Conservation (phyloP, 2,888 invertebrate species). For the Thumatha senex region DNA sequence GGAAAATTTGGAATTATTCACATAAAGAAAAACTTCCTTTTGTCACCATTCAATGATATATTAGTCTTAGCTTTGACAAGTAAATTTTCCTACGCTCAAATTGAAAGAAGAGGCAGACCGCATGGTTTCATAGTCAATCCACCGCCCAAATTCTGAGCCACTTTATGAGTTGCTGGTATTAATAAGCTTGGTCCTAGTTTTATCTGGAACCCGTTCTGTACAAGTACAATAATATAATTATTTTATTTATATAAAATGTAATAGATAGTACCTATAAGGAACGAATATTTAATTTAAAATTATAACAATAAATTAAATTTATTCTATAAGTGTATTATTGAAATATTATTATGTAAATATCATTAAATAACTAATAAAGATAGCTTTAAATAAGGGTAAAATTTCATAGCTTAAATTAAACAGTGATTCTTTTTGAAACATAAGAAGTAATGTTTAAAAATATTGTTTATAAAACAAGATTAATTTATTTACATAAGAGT, state of each 20-base stretch:
- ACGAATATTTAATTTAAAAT: too few relatives aligned
- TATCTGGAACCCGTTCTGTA: constrained; percentile 9
- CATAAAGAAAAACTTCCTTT: background rate
- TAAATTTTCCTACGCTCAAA: background rate
- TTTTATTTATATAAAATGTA: background rate
- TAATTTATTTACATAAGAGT: too few relatives aligned
- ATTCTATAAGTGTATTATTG: too few relatives aligned
- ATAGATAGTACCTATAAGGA: too few relatives aligned
- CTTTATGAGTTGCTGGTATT: background rate
- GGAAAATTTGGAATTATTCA: background rate
- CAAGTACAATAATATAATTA: constrained; percentile 1
- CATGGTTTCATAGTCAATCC: background rate
- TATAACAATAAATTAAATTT: too few relatives aligned
- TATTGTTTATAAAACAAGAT: too few relatives aligned
- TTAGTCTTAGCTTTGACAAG: background rate
- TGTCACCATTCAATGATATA: background rate
- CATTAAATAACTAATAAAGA: too few relatives aligned
- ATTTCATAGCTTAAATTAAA: too few relatives aligned
- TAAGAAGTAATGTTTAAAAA: too few relatives aligned
- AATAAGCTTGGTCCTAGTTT: constrained; percentile 9
- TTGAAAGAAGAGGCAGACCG: constrained; percentile 7
- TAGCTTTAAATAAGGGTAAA: too few relatives aligned
- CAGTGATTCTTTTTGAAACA: too few relatives aligned
- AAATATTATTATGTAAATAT: too few relatives aligned
- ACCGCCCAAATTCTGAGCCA: background rate